Evolutionary conservation across 2,113 vertebrate species (phyloP).

Genomic region (Larimichthys polyactis): DNA sequence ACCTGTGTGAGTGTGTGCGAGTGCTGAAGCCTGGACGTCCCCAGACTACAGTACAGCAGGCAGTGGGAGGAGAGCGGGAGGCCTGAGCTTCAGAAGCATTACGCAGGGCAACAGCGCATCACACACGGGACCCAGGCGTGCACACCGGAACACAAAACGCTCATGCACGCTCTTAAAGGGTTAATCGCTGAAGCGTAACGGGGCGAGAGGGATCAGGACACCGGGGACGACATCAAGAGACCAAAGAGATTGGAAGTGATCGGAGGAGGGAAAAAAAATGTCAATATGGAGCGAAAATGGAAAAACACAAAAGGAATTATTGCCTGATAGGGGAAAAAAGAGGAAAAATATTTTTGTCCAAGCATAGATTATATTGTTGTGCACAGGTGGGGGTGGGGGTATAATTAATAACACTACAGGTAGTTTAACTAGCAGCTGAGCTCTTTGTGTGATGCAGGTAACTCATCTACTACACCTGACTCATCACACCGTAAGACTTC

Average conservation of each 20-base stretch:
- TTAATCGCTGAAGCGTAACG: slow-evolving; percentile 40
- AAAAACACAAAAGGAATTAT: neutral
- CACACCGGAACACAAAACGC: slow-evolving; percentile 40
- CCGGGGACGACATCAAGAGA: slow-evolving; percentile 45
- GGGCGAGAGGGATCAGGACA: slow-evolving; percentile 42
- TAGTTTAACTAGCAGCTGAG: neutral
- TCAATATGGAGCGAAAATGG: slow-evolving; percentile 7
- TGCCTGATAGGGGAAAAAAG: neutral
- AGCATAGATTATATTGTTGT: neutral
- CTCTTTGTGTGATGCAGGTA: neutral
- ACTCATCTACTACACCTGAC: neutral
- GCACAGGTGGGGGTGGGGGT: neutral
- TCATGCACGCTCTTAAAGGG: slow-evolving; percentile 41
- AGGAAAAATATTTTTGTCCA: neutral
- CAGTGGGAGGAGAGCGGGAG: slow-evolving; percentile 68
- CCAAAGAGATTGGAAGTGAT: slow-evolving; percentile 20
- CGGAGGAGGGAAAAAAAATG: slow-evolving; percentile 14
- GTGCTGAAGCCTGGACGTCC: slow-evolving; percentile 47
- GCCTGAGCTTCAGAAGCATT: slow-evolving; percentile 63
- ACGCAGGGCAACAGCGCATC: slow-evolving; percentile 42
- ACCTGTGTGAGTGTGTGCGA: slow-evolving; percentile 47
- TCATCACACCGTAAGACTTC: neutral
- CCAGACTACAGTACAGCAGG: slow-evolving; percentile 57
- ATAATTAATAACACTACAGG: neutral
- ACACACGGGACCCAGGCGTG: slow-evolving; percentile 48